Conservation (phyloP, 2,888 invertebrate species). For the Parascotia fuliginaria region DNA sequence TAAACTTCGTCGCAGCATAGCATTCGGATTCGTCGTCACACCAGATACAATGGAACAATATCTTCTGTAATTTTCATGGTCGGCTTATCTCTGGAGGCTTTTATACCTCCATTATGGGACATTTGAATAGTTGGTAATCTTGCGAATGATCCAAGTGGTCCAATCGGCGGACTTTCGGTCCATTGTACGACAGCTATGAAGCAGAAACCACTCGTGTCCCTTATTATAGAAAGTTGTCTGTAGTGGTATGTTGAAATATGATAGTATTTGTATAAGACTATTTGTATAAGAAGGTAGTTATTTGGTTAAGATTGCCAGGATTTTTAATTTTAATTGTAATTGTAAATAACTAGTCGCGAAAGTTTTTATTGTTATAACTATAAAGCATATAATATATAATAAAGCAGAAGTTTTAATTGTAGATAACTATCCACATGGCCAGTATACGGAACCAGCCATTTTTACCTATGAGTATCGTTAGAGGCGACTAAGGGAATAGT, state of each 20-base stretch:
- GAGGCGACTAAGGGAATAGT: too few species aligned
- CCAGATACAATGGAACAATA: constrained; percentile 35
- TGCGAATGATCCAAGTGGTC: constrained; percentile 54
- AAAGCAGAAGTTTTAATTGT: too few species aligned
- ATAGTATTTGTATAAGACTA: too few species aligned
- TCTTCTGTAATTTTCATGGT: constrained; percentile 43
- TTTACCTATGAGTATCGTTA: too few species aligned
- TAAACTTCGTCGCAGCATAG: neutral
- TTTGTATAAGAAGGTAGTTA: too few species aligned
- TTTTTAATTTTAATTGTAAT: too few species aligned
- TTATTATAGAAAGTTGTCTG: constrained; percentile 23
- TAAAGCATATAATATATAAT: too few species aligned
- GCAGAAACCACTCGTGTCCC: constrained; percentile 25
- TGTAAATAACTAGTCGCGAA: too few species aligned
- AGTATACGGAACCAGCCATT: too few species aligned
- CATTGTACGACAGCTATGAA: constrained; percentile 40
- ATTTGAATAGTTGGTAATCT: constrained; percentile 62
- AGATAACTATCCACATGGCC: too few species aligned
- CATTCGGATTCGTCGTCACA: neutral
- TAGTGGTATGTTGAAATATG: neutral
- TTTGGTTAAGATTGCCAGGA: too few species aligned
- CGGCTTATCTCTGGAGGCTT: constrained; percentile 35
- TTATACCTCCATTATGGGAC: constrained; percentile 41
- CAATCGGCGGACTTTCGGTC: constrained; percentile 37
- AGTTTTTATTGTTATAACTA: too few species aligned